Conservation (phyloP, 1,140 invertebrate species). For the Drosophila chauvacae region DNA sequence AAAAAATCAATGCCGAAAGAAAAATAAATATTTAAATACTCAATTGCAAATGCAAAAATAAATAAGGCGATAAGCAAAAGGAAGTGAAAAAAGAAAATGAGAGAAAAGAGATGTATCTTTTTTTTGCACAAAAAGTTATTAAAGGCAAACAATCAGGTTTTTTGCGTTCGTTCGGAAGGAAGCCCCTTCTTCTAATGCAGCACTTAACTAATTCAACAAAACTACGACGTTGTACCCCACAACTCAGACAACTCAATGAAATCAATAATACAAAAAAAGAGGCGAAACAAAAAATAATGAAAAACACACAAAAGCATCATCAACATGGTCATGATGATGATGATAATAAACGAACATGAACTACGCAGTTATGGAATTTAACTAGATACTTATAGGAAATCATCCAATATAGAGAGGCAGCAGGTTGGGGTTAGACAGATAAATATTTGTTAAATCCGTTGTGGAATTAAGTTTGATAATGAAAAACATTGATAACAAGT, state of each 20-base stretch:
- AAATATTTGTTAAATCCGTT: background rate
- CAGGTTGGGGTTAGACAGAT: constrained; percentile 5
- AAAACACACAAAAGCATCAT: constrained; percentile 69
- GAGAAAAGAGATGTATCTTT: background rate
- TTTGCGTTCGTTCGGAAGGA: constrained; percentile 22
- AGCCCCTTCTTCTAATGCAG: constrained; percentile 53
- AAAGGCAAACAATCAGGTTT: constrained; percentile 21
- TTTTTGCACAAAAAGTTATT: constrained; percentile 43
- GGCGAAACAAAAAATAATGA: constrained; percentile 44
- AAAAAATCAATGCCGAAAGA: constrained; percentile 45
- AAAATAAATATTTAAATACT: constrained; percentile 70
- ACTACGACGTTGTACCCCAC: constrained; percentile 58
- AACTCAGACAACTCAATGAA: constrained; percentile 59
- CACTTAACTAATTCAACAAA: constrained; percentile 81
- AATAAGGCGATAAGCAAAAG: constrained; percentile 26
- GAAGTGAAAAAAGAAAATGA: constrained; percentile 17
- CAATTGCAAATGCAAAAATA: constrained; percentile 52
- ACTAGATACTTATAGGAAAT: constrained; percentile 44
- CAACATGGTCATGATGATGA: constrained; percentile 36
- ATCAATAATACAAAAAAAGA: constrained; percentile 60
- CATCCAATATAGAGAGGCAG: constrained; percentile 8
- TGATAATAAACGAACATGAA: constrained; percentile 56
- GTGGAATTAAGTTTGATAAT: background rate
- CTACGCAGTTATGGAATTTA: constrained; percentile 77
- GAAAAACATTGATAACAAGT: background rate